Evolutionary conservation across 2,113 vertebrate species (phyloP).

Genomic region (Chloropsis cyanopogon): DNA sequence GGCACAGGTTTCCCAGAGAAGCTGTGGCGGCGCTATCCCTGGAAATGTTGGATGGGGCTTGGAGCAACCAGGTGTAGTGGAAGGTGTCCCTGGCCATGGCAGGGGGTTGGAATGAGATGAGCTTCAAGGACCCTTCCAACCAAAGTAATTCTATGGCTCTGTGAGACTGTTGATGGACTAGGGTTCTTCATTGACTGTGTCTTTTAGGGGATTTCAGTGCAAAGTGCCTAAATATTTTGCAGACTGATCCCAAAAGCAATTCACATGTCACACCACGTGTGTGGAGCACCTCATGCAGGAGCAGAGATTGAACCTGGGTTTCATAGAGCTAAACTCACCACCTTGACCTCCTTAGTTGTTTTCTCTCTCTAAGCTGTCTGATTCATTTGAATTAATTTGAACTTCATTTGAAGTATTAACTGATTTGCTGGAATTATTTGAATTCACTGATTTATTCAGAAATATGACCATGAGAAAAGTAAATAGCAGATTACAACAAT

Average conservation of each 20-base stretch:
- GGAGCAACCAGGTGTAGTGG: neutral
- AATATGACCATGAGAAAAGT: neutral
- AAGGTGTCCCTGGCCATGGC: neutral
- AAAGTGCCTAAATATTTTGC: neutral
- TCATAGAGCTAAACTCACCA: neutral
- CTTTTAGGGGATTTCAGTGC: neutral
- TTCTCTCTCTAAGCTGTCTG: neutral
- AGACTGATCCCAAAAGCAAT: neutral
- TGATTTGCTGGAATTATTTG: neutral
- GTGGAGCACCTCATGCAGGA: neutral
- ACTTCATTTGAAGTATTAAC: neutral
- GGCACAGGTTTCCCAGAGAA: neutral
- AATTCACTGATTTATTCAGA: neutral
- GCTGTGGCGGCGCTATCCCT: neutral
- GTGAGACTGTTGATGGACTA: neutral
- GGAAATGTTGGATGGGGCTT: neutral
- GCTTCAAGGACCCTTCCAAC: neutral
- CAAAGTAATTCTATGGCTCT: neutral
- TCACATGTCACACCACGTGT: fast-evolving
- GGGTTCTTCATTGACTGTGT: neutral
- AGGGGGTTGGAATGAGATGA: neutral
- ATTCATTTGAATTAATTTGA: neutral
- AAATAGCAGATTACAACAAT: neutral
- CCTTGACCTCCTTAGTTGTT: neutral
- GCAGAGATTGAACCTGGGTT: neutral